Percentiles rank a stretch among this genome's conserved stretches.
These are phyloP conservation scores for Dascyllus trimaculatus DNA, from an alignment of 2,113 vertebrate genomes.

Conservation along the genomic window DNA sequence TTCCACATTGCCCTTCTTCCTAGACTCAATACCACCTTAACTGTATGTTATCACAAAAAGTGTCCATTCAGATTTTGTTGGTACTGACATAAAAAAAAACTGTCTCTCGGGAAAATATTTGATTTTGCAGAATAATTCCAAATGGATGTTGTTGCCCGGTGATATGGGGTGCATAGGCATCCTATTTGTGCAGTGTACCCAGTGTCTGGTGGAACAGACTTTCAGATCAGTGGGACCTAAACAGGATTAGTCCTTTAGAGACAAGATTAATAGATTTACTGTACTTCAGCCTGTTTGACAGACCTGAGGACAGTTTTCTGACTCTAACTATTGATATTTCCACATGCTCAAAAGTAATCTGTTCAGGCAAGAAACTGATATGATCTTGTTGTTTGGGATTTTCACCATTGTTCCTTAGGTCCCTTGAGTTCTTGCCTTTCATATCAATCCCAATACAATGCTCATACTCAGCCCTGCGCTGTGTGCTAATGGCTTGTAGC, in stretches of 20 bases:
- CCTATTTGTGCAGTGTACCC: background rate
- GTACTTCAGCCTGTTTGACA: background rate
- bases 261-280: background rate
- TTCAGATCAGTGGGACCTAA: background rate
- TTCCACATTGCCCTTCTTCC: too few relatives aligned
- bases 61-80: too few relatives aligned
- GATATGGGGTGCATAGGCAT: background rate
- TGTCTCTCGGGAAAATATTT: background rate
- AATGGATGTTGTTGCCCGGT: background rate
- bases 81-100: too few relatives aligned
- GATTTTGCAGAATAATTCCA: background rate
- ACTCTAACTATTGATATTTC: conserved; percentile 26
- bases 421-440: conserved; percentile 34
- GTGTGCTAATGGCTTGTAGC: conserved; percentile 57
- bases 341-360: conserved; percentile 26
- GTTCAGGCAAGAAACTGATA: conserved; percentile 17
- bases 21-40: too few relatives aligned
- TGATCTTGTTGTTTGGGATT: conserved; percentile 32
- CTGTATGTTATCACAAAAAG: too few relatives aligned
- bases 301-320: conserved; percentile 1
- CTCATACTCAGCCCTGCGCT: conserved; percentile 25
- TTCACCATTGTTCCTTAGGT: conserved; percentile 17
- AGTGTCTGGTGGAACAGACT: background rate
- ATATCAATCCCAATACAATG: conserved; percentile 27
- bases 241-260: background rate